Percentiles rank a stretch among this genome's conserved stretches.
phyloP scores from a whole-genome alignment of 2,888 invertebrate genomes.

The Netelia melanura region DNA sequence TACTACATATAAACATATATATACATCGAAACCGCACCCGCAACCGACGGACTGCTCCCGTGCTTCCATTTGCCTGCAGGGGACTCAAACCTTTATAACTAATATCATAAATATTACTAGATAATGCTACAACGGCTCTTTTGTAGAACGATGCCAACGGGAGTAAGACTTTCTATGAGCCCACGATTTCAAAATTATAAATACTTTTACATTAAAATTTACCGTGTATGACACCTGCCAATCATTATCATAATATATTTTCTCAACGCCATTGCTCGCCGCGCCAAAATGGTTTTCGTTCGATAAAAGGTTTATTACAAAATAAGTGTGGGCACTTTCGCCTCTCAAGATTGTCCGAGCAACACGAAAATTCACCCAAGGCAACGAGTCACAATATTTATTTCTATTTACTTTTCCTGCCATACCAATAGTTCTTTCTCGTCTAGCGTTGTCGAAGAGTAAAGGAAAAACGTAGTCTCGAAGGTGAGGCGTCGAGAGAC shows the following conservation, averaged over 20 bases:
- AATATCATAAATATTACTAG: conserved; percentile 48
- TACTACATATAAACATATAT: conserved; percentile 19
- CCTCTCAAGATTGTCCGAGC: background rate
- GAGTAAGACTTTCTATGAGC: conserved; percentile 34
- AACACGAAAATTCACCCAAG: background rate
- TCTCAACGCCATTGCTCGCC: background rate
- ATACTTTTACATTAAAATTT: conserved; percentile 2
- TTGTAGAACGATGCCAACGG: conserved; percentile 27
- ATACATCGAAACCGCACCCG: conserved; percentile 9
- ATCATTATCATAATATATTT: background rate
- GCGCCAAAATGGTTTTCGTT: background rate
- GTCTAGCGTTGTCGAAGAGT: conserved; percentile 13
- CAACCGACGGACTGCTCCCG: conserved; percentile 21
- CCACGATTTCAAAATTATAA: conserved; percentile 8
- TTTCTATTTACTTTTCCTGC: conserved; percentile 8
- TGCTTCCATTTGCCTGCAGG: conserved; percentile 34
- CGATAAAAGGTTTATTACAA: background rate
- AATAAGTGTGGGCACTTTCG: background rate
- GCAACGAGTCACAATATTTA: background rate
- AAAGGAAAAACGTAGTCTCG: conserved; percentile 32
- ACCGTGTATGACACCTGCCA: background rate
- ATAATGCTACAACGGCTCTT: conserved; percentile 37
- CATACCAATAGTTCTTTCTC: conserved; percentile 2
- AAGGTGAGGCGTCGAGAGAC: conserved; percentile 38
- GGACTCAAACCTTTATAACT: conserved; percentile 22